Conservation (phyloP, 1,140 invertebrate species). For the Coelopa frigida region DNA sequence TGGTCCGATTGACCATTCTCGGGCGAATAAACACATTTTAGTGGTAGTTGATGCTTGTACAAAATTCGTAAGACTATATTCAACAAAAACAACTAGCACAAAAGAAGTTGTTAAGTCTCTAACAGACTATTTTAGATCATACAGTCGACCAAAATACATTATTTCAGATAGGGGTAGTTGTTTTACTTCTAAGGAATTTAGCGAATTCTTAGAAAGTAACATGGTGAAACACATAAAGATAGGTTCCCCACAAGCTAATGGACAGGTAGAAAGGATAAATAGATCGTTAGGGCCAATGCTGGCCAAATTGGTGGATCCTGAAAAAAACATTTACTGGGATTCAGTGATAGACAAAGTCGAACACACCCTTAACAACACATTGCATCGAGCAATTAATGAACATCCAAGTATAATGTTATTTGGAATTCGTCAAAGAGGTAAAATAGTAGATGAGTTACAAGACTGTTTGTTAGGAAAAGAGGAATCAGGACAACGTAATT, state of each 20-base stretch:
- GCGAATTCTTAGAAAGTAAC: conserved; percentile 15
- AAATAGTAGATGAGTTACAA: no score
- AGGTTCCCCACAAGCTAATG: conserved; percentile 16
- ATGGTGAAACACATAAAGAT: conserved; percentile 15
- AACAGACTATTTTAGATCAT: conserved; percentile 6
- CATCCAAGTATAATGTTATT: no score
- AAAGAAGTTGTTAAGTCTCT: no score
- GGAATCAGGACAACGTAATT: no score
- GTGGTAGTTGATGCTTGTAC: conserved; percentile 38
- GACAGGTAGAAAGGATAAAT: conserved; percentile 26
- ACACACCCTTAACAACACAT: background rate
- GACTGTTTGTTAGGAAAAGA: no score
- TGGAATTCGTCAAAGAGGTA: no score
- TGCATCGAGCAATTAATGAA: background rate
- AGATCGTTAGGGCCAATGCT: no score
- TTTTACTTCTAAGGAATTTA: conserved; percentile 26
- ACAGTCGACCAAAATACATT: conserved; percentile 17
- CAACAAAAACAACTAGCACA: conserved; percentile 11
- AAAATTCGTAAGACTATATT: conserved; percentile 7
- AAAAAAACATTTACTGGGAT: no score
- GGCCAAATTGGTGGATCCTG: no score
- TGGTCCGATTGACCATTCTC: conserved; percentile 31
- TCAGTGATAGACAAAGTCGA: no score
- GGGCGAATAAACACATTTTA: conserved; percentile 42
- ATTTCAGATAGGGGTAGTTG: conserved; percentile 23